These are phyloP conservation scores for Theocolax elegans DNA, from an alignment of 1,140 invertebrate genomes.

Conservation along the genomic window DNA sequence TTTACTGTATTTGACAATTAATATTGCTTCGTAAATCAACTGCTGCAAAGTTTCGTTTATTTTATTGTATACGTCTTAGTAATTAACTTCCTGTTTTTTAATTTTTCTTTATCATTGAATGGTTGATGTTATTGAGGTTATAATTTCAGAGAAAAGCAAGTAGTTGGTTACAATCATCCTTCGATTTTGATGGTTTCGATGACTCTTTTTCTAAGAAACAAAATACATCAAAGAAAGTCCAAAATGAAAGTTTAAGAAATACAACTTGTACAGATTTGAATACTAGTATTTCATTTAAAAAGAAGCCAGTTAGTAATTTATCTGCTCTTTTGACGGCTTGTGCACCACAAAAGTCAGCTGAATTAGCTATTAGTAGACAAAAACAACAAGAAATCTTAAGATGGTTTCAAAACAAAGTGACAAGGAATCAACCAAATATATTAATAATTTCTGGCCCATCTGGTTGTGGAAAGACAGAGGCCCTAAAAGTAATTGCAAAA, in stretches of 20 bases:
- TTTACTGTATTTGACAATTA: neutral
- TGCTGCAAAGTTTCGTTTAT: too few species aligned
- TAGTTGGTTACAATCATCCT: conserved; percentile 38
- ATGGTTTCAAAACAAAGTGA: conserved; percentile 54
- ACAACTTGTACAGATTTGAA: neutral
- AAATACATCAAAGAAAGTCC: neutral
- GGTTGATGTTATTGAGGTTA: neutral
- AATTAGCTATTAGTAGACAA: conserved; percentile 59
- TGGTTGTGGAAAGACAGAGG: conserved; percentile 78
- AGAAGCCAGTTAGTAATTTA: conserved; percentile 45
- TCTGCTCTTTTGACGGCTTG: conserved; percentile 54
- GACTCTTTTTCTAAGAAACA: conserved; percentile 12
- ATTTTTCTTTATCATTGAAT: neutral
- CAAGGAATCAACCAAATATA: conserved; percentile 66
- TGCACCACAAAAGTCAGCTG: conserved; percentile 52
- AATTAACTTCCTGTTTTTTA: neutral
- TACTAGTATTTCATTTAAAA: conserved; percentile 32
- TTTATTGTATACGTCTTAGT: neutral
- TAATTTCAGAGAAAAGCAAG: conserved; percentile 34
- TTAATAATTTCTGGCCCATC: conserved; percentile 77
- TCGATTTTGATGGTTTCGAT: conserved; percentile 36
- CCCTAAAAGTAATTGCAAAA: conserved; percentile 71
- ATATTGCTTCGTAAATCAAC: too few species aligned
- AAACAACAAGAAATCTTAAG: conserved; percentile 60
- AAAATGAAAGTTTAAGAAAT: neutral